Evolutionary conservation across 2,888 invertebrate genomes (phyloP), one percentile per base, ranked within the genome.

Genomic region (Diaprepes abbreviatus): DNA sequence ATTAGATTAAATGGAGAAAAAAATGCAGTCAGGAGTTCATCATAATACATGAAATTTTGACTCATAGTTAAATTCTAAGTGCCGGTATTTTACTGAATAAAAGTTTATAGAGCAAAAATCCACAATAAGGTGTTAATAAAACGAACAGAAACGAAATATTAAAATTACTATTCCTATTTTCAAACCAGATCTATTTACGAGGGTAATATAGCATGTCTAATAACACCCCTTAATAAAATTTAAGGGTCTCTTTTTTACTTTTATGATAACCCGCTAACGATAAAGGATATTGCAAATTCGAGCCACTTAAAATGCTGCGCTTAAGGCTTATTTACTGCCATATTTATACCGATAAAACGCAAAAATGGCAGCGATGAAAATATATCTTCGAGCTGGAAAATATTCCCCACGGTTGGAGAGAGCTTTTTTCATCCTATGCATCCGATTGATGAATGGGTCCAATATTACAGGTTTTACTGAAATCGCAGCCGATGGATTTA

Each of bases 271-370:
- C 43, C 40, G 43, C 43, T 43, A 60, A 60, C 59, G 33, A 48
- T 60, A 45, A 48, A 60, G 35, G 59, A 60, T 60, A 60, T 60
- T 60, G 59, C 59, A 60, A 45, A 60, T 60, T 60, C 59, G 21
- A 57, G 33, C 59, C 59, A 60, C 59, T 60, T 60, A 60, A 60
- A 60, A 48, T 60, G 45, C 59, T 45, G 33, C 33, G 59, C 45
- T 60, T 60, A 60, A 45, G 43, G 59, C 59, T 60, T 60, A 60
- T 60, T 60, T 60, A 60, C 59, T 60, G 59, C 59, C 45, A 28
- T 48, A 60, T 60, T 60, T 48, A 60, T 60, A 60, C 48, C 59
- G 59, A 60, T 60, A 60, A 60, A 60, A 60, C 31, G 59, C 21
- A 60, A 31, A 60, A 48, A 60, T 60, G 45, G 59, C 35, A 48